Evolutionary conservation across 2,888 invertebrate species (phyloP), one percentile per base, ranked within the genome.

Genomic region (Tachina fera): DNA sequence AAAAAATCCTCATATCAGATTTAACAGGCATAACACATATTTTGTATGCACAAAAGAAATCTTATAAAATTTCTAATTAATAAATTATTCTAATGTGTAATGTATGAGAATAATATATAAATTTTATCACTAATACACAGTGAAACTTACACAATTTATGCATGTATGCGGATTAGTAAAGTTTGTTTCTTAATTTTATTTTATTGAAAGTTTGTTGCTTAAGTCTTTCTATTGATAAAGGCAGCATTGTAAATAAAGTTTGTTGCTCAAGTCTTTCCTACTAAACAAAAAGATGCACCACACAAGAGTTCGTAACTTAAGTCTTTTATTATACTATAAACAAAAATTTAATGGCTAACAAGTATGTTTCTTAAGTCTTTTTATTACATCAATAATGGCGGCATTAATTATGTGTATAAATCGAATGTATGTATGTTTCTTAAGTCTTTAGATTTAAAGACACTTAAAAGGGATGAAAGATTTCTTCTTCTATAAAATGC

Each of bases 331-430:
- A 13, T 3, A 65, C 31, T 31, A 9, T 13, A 45, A 9, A 10
- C 8, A 11, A 5, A n/a, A 56, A 56, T 4, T 58, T 58, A 31
- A 31, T 22, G 45, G 8, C 39, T 2, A 14, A n/a, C 2, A 71
- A 45, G 56, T 58, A 58, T 47, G 45, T 71, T 45, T 22, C 71
- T 31, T 58, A 71, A 71, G 41, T 70, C 70, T 49, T 49, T 49
- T 14, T 9, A 1, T 31, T 31, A 39, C 31, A 19, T 43, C 16
- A 61, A 22, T 45, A 63, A 63, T 63, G 63, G 63, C 61, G 4
- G 16, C 14, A 65, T 47, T 14, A 47, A 14, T 16, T 47, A n/a
- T n/a, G 14, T 13, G n/a, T 49, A 22, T 51, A 10, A 16, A 67
- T 49, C 16, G 14, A 56, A 43, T 19, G 70, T 71, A 43, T 19